Conservation (phyloP, 2,797 vertebrate genomes). For the Octomys mimax region DNA sequence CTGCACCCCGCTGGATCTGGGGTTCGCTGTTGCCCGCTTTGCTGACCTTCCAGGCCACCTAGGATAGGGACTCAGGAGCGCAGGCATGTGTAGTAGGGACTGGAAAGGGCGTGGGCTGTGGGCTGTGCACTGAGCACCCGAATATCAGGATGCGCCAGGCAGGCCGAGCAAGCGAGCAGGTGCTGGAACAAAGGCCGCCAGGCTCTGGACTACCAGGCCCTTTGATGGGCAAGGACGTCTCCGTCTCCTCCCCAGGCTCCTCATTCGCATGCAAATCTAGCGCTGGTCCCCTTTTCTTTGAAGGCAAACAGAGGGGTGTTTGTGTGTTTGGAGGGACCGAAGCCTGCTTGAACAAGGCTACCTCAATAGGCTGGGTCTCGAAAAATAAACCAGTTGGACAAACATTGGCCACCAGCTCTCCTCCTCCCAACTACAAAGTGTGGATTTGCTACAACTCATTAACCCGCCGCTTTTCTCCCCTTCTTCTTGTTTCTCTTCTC, state of each 20-base stretch:
- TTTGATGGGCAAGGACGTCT: constrained; percentile 81
- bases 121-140: not conserved
- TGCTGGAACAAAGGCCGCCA: constrained; percentile 83
- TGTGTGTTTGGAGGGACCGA: constrained; percentile 77
- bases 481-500: constrained; percentile 78
- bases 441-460: constrained; percentile 88
- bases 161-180: constrained; percentile 83
- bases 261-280: constrained; percentile 86
- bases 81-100: not conserved
- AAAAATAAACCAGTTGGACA: constrained; percentile 84
- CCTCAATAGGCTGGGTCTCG: constrained; percentile 76
- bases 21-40: rapidly evolving
- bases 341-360: constrained; percentile 80
- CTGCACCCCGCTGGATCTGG: not conserved
- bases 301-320: constrained; percentile 83
- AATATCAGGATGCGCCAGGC: not conserved
- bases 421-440: constrained; percentile 86
- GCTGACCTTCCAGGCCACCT: not conserved
- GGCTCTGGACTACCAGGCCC: constrained; percentile 21
- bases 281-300: constrained; percentile 79
- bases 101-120: not conserved
- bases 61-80: not conserved
- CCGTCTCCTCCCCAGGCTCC: constrained; percentile 64
- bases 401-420: constrained; percentile 83
- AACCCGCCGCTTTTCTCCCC: constrained; percentile 85